These are phyloP conservation scores for Neotragus pygmaeus DNA, from an alignment of 2,113 vertebrate genomes.

Conservation along the genomic window DNA sequence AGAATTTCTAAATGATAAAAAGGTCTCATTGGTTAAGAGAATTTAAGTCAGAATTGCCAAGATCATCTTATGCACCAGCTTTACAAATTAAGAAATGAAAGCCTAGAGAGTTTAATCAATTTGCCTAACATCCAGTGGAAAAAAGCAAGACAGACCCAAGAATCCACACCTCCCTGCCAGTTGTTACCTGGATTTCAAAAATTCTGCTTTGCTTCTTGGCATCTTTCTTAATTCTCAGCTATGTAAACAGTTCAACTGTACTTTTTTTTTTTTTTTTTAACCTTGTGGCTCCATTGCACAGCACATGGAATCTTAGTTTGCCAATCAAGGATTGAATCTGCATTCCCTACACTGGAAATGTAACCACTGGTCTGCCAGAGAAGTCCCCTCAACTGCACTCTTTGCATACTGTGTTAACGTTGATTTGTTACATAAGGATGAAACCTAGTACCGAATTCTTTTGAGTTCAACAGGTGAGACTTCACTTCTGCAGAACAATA, in stretches of 20 bases:
- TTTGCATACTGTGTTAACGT: not conserved
- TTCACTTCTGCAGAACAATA: constrained; percentile 1
- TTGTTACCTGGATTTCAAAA: not conserved
- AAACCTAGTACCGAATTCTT: not conserved
- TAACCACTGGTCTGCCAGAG: not conserved
- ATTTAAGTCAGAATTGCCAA: not conserved
- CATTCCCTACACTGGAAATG: not conserved
- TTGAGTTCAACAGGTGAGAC: not conserved
- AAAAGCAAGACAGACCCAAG: not conserved
- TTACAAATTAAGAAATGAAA: not conserved
- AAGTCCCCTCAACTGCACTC: not conserved
- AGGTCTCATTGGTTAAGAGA: not conserved
- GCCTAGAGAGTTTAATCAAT: not conserved
- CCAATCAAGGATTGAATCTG: not conserved
- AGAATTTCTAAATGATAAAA: not conserved
- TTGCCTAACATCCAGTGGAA: not conserved
- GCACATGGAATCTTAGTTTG: not conserved
- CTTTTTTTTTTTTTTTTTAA: not conserved
- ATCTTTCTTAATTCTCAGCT: not conserved
- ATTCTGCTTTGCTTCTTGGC: not conserved
- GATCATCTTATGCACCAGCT: not conserved
- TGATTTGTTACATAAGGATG: not conserved
- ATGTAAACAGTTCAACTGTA: not conserved
- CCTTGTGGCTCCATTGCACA: not conserved
- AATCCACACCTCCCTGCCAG: not conserved